Percentiles rank a stretch among this genome's conserved stretches.
Conservation (phyloP, 2,797 vertebrate genomes). For the Glyptemys insculpta region DNA sequence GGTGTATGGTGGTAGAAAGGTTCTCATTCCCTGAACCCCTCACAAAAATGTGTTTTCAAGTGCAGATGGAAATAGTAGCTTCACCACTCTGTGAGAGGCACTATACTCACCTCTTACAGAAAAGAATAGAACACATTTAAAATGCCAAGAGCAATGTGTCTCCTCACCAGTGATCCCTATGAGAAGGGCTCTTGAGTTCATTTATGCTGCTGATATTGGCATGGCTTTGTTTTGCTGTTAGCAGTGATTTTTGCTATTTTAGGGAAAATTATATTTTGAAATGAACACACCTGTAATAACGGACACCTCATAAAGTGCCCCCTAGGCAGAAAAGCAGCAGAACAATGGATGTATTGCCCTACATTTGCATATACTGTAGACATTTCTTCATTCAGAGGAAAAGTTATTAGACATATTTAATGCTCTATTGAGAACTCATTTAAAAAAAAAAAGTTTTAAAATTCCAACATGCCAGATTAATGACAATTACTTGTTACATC, state of each 20-base stretch:
- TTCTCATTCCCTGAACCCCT: neutral
- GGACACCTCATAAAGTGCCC: constrained; percentile 8
- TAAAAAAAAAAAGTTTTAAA: neutral
- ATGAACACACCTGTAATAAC: constrained; percentile 68
- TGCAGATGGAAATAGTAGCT: neutral
- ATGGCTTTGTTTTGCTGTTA: constrained; percentile 50
- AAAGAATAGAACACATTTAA: constrained; percentile 30
- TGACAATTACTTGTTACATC: constrained; percentile 45
- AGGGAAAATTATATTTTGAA: constrained; percentile 46
- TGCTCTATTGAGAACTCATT: neutral
- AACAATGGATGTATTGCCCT: constrained; percentile 25
- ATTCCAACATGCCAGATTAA: constrained; percentile 31
- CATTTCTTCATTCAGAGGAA: constrained; percentile 48
- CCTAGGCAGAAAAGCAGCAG: constrained; percentile 26
- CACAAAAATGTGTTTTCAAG: neutral
- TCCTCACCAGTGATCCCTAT: neutral
- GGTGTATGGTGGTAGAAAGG: rapidly evolving
- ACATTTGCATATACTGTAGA: constrained; percentile 62
- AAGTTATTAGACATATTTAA: constrained; percentile 1
- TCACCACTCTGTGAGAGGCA: rapidly evolving
- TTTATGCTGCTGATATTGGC: constrained; percentile 52
- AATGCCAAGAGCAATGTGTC: constrained; percentile 26
- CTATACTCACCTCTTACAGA: constrained; percentile 29
- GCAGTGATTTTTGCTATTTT: constrained; percentile 59
- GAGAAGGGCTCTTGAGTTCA: constrained; percentile 49